Base-by-base conservation (phyloP, 30 jellyfish, hydroid and myxozoan species). In the Turritopsis rubra region DNA sequence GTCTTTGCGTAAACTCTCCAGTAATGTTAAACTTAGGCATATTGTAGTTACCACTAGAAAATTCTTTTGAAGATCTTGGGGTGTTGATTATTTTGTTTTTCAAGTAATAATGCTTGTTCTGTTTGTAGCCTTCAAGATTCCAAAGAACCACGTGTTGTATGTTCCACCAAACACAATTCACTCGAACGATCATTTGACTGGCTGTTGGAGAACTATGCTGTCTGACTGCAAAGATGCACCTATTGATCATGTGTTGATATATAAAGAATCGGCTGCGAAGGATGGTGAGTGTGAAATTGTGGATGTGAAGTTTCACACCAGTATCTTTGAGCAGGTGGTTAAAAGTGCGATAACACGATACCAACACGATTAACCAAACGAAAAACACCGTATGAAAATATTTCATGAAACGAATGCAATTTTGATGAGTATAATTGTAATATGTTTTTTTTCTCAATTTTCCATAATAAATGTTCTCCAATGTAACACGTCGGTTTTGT, bases 161-260 rank as follows among this genome's bases (percentile, higher is more conserved):
- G 77, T 68, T 68, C 77, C 77, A 1, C 77, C 77, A 68, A 68
- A 68, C 77, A 68, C 77, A 0, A 68, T 68, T 0, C 77, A 68
- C 30, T 68, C 77, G 19, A 68, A 68, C 30, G 77, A 68, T 68
- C 77, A 68, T 68, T 27, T 68, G 31, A 68, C 30, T 9, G 77
- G 77, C 8, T 8, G 17, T 7, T 68, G 77, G 77, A 68, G 77
- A 1, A 68, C 77, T 8, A 68, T 68, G 77, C 21, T 68, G 1
- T 68, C 77, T 1, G 77, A 68, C 30, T 23, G 23, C 0, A 9
- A 9, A 7, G 77, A 68, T 19, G 77, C 77, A n/a, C 77, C 77
- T 68, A 68, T 68, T 0, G 30, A 68, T 68, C 77, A 68, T 22
- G 77, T 68, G 77, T n/a, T 68, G 28, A 68, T 68, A 22, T 68